These are phyloP conservation scores for Baccha elongata DNA, from an alignment of 2,888 invertebrate species.

Conservation along the genomic window DNA sequence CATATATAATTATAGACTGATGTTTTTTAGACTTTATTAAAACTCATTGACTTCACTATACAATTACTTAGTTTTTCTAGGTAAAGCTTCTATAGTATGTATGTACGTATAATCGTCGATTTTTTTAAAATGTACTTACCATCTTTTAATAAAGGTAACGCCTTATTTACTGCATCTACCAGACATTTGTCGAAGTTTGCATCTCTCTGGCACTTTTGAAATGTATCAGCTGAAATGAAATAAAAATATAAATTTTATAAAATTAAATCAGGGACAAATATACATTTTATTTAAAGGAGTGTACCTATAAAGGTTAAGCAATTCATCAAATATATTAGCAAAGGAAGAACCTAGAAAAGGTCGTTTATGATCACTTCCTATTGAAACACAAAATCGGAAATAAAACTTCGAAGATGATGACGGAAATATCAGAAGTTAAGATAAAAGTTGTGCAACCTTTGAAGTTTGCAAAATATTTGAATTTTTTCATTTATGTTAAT, in stretches of 20 bases:
- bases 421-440: neutral
- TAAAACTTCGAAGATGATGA: neutral
- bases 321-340: slow-evolving; percentile 4
- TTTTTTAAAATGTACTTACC: slow-evolving; percentile 83
- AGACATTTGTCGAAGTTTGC: slow-evolving; percentile 85
- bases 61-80: too few relatives aligned
- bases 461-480: neutral
- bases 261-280: too few relatives aligned
- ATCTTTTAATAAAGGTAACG: slow-evolving; percentile 84
- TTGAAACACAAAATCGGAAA: neutral
- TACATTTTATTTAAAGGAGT: too few relatives aligned
- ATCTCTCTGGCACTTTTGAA: slow-evolving; percentile 85
- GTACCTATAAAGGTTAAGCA: slow-evolving; percentile 25
- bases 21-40: too few relatives aligned
- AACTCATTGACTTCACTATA: too few relatives aligned
- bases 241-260: too few relatives aligned
- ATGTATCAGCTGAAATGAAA: slow-evolving; percentile 84
- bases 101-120: too few relatives aligned
- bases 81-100: too few relatives aligned
- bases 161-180: slow-evolving; percentile 84
- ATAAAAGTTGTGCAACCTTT: neutral
- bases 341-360: neutral
- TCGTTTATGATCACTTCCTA: slow-evolving; percentile 15
- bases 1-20: too few relatives aligned
- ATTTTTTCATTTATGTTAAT: neutral